Evolutionary conservation across 30 jellyfish, hydroid and myxozoan species (phyloP), one percentile per base, ranked within the genome.

Genomic region (Turritopsis dohrnii): DNA sequence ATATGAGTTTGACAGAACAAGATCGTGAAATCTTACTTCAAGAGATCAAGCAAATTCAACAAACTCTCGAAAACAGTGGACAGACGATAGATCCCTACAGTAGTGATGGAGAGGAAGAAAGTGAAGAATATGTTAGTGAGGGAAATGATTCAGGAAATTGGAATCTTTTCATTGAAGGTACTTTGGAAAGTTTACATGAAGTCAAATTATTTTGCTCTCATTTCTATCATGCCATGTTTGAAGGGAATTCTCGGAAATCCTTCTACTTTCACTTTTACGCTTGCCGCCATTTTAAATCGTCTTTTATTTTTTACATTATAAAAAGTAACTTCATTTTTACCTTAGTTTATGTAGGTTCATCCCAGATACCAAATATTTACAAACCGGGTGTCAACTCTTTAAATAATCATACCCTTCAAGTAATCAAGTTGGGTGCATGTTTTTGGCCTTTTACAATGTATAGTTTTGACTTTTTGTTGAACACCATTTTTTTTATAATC

Each of bases 21-120:
- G 96, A 88, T 26, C 84, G 80, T 21, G 91, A 88, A 52, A 88
- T 79, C 41, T 71, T 88, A 31, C 81, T 88, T 31, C 79, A 72
- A 29, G 96, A 88, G 79, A 88, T 88, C 29, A 87, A 88, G 77
- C 86, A 77, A 28, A 83, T 88, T 1, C 71, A 79, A 41, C 60
- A 75, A 18, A 86, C 80, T 4, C 90, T 88, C 66, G 87, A 80
- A 80, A 21, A 84, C 21, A 53, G 52, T n/a, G 85, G 85, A 19
- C 71, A 66, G 22, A 28, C 66, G 27, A 26, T 77, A 5, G 71
- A 52, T 28, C 52, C 85, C 21, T n/a, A 24, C 26, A 52, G 72
- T 28, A 60, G 23, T 29, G 60, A 41, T 41, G 72, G 28, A 29
- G 85, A 77, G 5, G 72, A 30, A 1, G 28, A 75, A 26, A 1